Evolutionary conservation across 92 coral and sea anemone species (phyloP).

Genomic region (Galaxea fascicularis): DNA sequence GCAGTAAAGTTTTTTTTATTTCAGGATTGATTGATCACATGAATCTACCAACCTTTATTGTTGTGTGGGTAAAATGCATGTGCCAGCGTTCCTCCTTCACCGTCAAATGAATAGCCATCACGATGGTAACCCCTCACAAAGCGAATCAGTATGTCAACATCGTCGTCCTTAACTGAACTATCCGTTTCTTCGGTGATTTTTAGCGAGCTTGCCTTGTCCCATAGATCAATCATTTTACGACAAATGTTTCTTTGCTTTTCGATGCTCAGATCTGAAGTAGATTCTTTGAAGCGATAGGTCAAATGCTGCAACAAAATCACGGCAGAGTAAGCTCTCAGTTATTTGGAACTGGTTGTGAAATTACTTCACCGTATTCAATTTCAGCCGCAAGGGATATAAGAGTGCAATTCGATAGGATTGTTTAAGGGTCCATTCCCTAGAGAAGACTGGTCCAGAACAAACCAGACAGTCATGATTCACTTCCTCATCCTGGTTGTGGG

Average conservation of each 20-base stretch:
- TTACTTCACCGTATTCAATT: too few relatives aligned
- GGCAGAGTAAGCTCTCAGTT: not conserved
- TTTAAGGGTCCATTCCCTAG: too few relatives aligned
- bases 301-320: not conserved
- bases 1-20: not conserved
- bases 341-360: not conserved
- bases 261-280: not conserved
- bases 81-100: conserved; percentile 80
- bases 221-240: conserved; percentile 63
- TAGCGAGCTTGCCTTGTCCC: conserved; percentile 67
- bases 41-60: conserved; percentile 60
- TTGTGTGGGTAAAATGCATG: conserved; percentile 85
- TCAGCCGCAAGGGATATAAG: too few relatives aligned
- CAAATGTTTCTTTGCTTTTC: conserved; percentile 53
- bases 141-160: conserved; percentile 74
- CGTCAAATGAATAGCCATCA: conserved; percentile 77
- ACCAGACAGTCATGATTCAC: too few relatives aligned
- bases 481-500: too few relatives aligned
- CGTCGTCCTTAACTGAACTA: not conserved
- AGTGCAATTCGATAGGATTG: too few relatives aligned
- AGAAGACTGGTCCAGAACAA: too few relatives aligned
- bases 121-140: conserved; percentile 65
- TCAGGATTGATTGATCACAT: too few relatives aligned
- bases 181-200: conserved; percentile 53
- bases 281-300: conserved; percentile 5